Evolutionary conservation across 1,140 invertebrate species (phyloP), one percentile per base, ranked within the genome.

Genomic region (Probaryconus sp.): DNA sequence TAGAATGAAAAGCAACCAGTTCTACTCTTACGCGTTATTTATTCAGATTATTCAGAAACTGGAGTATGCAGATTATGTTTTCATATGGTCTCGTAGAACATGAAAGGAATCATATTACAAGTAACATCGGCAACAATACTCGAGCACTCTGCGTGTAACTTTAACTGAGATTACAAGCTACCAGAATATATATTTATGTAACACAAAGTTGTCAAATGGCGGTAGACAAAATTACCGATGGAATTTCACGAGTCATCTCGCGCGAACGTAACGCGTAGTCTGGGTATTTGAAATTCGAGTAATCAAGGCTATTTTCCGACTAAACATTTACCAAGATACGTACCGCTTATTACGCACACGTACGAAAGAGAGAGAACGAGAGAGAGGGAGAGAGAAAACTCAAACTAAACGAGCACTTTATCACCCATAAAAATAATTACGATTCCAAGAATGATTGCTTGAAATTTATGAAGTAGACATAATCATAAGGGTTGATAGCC

Each of bases 131-230:
- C 35, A 38, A 40, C 40, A 58, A 63, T 43, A 43, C 53, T 20
- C 24, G 42, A 30, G 21, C 30, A 65, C 42, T 60, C 37, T 63
- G 24, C 21, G 35, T 56, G 63, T 68, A 68, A 58, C 37, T 45
- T 40, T 51, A 74, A 14, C 48, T 11, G 53, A 45, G 60, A 65
- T 72, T 72, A 65, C 53, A 71, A 47, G 17, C 6, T 21, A 35
- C 37, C 37, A 60, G 56, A 11, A 58, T 37, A 53, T 30, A 38
- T 4, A n/a, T n/a, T n/a, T n/a, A 17, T 38, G 31, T 61, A 63
- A 55, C 63, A 71, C 51, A 71, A 68, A 76, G 56, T 67, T 76
- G 67, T 58, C 56, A 56, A 69, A 53, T 24, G 37, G 37, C 67
- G 35, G 31, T 56, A 43, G 45, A 61, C 53, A 70, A 76, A 69